phyloP scores from a whole-genome alignment of 23 tunicate species.

The Trididemnum nubilum region DNA sequence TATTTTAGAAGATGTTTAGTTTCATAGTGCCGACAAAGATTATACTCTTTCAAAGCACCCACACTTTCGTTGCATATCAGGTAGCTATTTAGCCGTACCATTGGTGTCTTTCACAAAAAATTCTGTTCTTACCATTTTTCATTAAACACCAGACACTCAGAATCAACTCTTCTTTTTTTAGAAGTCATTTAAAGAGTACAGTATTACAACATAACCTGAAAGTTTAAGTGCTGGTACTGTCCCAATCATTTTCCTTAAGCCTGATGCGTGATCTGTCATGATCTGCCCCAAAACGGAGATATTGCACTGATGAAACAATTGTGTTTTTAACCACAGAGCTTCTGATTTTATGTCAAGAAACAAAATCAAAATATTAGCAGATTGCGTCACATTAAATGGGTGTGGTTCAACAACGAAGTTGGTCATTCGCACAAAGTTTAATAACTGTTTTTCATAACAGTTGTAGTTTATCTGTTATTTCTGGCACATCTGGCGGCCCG shows the following conservation, averaged over 20 bases:
- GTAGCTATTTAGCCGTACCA: neutral
- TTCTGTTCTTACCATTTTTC: constrained; percentile 11
- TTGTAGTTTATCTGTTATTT: constrained; percentile 8
- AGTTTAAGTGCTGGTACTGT: constrained; percentile 5
- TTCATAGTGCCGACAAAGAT: too few species aligned
- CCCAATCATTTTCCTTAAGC: constrained; percentile 1
- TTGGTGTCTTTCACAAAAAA: constrained; percentile 9
- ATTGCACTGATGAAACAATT: constrained; percentile 15
- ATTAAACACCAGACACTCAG: constrained; percentile 12
- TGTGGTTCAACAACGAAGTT: constrained; percentile 1
- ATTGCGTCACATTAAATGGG: too few species aligned
- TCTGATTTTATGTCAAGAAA: neutral
- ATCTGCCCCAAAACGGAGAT: constrained; percentile 11
- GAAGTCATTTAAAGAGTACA: constrained; percentile 10
- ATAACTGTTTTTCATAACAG: constrained; percentile 10
- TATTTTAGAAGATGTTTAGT: constrained; percentile 36
- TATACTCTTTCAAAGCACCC: too few species aligned
- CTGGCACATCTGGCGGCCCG: neutral
- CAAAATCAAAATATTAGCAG: neutral
- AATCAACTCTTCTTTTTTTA: constrained; percentile 11
- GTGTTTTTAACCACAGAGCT: constrained; percentile 7
- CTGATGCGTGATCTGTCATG: neutral
- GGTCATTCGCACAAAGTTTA: neutral
- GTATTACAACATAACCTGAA: constrained; percentile 3
- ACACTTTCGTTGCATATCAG: constrained; percentile 2